Percentiles rank a stretch among this genome's conserved stretches.
These are phyloP conservation scores for Zelleria hepariella DNA, from an alignment of 2,888 invertebrate genomes.

Conservation along the genomic window DNA sequence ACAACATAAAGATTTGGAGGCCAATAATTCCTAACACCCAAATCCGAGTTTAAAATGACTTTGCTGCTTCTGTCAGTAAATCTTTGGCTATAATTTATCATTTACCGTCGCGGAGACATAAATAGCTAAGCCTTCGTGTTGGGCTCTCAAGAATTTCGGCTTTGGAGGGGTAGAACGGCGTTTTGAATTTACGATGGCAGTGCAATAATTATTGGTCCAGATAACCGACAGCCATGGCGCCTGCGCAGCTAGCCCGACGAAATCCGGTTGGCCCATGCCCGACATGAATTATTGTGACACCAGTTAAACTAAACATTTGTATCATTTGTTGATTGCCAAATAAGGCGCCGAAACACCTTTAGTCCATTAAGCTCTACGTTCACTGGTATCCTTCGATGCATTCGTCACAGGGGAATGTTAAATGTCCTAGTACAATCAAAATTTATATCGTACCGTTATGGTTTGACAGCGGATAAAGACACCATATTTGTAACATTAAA, in stretches of 20 bases:
- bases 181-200: constrained; percentile 16
- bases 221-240: constrained; percentile 2
- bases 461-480: neutral
- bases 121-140: neutral
- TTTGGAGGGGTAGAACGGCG: constrained; percentile 13
- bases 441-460: neutral
- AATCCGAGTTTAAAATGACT: neutral
- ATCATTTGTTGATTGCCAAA: constrained; percentile 13
- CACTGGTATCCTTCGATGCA: neutral
- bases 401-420: neutral
- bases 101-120: neutral
- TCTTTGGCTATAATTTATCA: neutral
- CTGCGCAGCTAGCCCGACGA: constrained; percentile 7
- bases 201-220: constrained; percentile 13
- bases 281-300: constrained; percentile 23
- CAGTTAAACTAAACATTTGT: constrained; percentile 9
- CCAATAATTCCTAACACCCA: neutral
- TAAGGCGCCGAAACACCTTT: neutral
- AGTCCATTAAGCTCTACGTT: neutral
- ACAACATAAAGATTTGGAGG: neutral
- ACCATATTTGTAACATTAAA: neutral
- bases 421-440: neutral
- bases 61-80: neutral
- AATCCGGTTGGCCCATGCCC: constrained; percentile 23
- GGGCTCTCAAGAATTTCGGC: constrained; percentile 8